These are phyloP conservation scores for Nasonovia ribisnigri DNA, from an alignment of 2,888 invertebrate genomes.

Conservation along the genomic window DNA sequence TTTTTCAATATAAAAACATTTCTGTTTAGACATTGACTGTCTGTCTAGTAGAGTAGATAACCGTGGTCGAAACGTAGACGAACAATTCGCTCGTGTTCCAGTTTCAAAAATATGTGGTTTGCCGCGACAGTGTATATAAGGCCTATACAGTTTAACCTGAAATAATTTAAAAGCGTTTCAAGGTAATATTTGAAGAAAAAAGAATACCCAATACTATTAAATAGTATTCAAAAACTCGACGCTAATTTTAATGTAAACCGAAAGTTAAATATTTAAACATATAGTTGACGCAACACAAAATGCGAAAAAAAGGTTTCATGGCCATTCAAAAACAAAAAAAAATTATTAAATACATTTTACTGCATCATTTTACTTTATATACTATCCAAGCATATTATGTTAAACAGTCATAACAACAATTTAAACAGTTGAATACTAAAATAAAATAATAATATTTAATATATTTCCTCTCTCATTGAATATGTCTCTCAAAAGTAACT, in stretches of 20 bases:
- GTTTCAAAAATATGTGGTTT: slow-evolving; percentile 29
- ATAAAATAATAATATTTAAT: background rate
- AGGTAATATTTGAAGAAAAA: background rate
- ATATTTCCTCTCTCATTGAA: background rate
- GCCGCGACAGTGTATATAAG: background rate
- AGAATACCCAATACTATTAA: background rate
- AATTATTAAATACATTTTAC: background rate
- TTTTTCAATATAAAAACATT: background rate
- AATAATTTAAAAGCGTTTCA: slow-evolving; percentile 10
- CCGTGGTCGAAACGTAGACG: background rate
- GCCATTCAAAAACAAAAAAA: background rate
- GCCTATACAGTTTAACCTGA: background rate
- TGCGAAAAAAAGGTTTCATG: background rate
- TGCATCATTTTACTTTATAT: background rate
- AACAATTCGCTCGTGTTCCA: background rate
- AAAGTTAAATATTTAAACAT: background rate
- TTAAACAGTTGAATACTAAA: background rate
- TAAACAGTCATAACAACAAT: background rate
- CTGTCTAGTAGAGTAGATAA: background rate
- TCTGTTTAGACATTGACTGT: background rate
- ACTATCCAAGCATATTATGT: background rate
- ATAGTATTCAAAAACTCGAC: background rate
- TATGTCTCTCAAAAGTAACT: background rate
- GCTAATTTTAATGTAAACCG: background rate
- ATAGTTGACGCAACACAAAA: background rate